A percentile compares a stretch with the other conserved stretches of the same genome.
These are phyloP conservation scores for Pachyseris speciosa DNA, from an alignment of 64 coral and sea anemone species.

Conservation along the genomic window DNA sequence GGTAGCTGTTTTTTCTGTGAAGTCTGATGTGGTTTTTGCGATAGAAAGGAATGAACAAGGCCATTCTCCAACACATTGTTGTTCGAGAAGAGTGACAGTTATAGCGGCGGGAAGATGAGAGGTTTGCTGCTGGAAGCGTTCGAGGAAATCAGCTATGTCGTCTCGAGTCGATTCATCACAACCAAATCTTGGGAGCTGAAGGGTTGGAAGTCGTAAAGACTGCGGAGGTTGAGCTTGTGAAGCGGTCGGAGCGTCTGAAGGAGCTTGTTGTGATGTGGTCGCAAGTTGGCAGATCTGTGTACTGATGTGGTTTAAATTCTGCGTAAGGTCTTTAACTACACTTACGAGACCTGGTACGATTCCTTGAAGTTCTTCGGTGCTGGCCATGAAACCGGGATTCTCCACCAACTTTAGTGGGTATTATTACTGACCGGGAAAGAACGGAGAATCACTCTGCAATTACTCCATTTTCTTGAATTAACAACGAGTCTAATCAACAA, in stretches of 20 bases:
- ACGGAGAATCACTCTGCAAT: too few relatives aligned
- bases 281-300: not conserved
- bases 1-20: constrained; percentile 15
- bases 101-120: not conserved
- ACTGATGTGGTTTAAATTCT: not conserved
- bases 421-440: too few relatives aligned
- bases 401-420: too few relatives aligned
- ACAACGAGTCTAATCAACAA: too few relatives aligned
- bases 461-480: too few relatives aligned
- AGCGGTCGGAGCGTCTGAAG: not conserved
- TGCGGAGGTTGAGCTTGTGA: not conserved
- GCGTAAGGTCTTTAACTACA: not conserved
- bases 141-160: constrained; percentile 31
- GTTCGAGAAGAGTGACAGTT: constrained; percentile 30
- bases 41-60: constrained; percentile 48
- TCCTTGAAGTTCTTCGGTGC: not conserved
- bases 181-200: constrained; percentile 37
- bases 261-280: not conserved
- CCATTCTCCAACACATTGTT: constrained; percentile 57
- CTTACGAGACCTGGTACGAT: not conserved
- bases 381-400: too few relatives aligned
- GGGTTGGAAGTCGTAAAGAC: not conserved
- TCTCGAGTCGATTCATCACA: not conserved
- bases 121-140: constrained; percentile 43
- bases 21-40: not conserved